Conservation (phyloP, 1,140 invertebrate genomes). For the Scylla paramamosain region DNA sequence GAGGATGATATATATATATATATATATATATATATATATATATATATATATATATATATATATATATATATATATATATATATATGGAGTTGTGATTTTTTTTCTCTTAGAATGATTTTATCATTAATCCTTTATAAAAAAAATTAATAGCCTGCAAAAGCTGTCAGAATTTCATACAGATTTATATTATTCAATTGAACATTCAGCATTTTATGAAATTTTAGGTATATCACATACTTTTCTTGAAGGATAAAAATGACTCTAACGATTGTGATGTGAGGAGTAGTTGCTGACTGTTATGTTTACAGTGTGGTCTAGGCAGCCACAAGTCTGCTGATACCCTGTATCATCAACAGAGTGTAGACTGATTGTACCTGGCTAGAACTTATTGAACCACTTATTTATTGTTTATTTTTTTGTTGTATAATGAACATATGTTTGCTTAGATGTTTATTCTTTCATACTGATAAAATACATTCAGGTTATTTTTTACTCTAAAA, state of each 20-base stretch:
- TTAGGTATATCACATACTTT: too few relatives aligned
- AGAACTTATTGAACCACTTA: constrained; percentile 60
- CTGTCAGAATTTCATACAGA: too few relatives aligned
- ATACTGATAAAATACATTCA: constrained; percentile 63
- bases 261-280: neutral
- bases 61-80: too few relatives aligned
- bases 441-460: constrained; percentile 39
- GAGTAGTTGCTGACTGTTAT: neutral
- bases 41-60: too few relatives aligned
- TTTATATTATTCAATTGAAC: too few relatives aligned
- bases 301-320: constrained; percentile 5
- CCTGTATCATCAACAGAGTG: constrained; percentile 52
- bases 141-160: too few relatives aligned
- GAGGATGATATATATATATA: neutral
- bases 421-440: constrained; percentile 53
- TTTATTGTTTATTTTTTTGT: constrained; percentile 45
- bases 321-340: constrained; percentile 61
- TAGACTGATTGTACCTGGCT: constrained; percentile 72
- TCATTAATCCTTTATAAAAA: too few relatives aligned
- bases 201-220: too few relatives aligned
- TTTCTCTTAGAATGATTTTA: neutral
- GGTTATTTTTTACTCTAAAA: constrained; percentile 64
- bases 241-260: too few relatives aligned
- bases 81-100: neutral
- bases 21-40: neutral